Percentiles rank a stretch among this genome's conserved stretches.
These are phyloP conservation scores for Macrocentrus cingulum DNA, from an alignment of 1,140 invertebrate genomes.

Conservation along the genomic window DNA sequence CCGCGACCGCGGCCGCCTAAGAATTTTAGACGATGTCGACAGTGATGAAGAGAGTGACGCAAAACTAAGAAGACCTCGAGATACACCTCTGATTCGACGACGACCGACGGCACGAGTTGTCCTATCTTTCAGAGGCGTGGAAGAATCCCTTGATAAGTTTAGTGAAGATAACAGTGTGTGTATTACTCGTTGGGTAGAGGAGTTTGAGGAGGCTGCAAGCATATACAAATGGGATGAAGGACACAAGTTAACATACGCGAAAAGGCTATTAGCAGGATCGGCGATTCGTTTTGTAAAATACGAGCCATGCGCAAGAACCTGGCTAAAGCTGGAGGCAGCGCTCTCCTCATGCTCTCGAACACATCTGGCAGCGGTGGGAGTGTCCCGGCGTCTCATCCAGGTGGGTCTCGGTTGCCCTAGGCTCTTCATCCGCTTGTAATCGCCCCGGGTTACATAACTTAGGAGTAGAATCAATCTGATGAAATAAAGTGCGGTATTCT, in stretches of 20 bases:
- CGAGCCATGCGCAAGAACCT: slow-evolving; percentile 27
- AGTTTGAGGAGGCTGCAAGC: slow-evolving; percentile 34
- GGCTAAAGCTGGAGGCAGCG: slow-evolving; percentile 5
- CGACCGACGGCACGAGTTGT: slow-evolving; percentile 4
- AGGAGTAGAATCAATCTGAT: no score
- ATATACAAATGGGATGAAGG: slow-evolving; percentile 31
- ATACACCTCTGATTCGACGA: no score
- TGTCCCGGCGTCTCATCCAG: no score
- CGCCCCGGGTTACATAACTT: no score
- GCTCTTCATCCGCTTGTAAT: no score
- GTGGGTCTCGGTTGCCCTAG: no score
- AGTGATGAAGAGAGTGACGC: background rate
- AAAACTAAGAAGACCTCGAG: background rate
- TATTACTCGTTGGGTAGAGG: slow-evolving; percentile 29
- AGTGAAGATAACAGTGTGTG: slow-evolving; percentile 28
- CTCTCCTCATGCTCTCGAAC: no score
- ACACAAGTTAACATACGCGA: slow-evolving; percentile 34
- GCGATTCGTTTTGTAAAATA: slow-evolving; percentile 33
- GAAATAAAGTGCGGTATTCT: no score
- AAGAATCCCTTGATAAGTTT: slow-evolving; percentile 29
- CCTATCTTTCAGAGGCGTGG: slow-evolving; percentile 29
- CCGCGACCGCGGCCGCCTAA: background rate
- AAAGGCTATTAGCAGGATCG: slow-evolving; percentile 31
- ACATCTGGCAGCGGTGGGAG: no score
- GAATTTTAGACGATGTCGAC: background rate